Evolutionary conservation across 2,888 invertebrate species (phyloP).

Genomic region (Hermaeophaga mercurialis): DNA sequence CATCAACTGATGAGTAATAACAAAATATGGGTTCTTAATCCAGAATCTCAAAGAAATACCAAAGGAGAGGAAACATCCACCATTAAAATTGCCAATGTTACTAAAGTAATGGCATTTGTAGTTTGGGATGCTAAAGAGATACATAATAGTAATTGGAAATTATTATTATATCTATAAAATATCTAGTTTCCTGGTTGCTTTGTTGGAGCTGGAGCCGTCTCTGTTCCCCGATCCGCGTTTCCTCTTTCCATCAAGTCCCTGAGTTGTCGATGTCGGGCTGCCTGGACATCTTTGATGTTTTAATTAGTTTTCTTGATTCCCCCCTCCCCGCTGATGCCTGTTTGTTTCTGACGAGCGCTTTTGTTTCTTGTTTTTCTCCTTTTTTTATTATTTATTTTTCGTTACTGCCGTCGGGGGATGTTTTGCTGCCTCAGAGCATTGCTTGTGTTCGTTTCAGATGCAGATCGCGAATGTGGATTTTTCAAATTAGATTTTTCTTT

Average conservation of each 20-base stretch:
- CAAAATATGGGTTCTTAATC: no score
- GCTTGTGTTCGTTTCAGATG: conserved; percentile 21
- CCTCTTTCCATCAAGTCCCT: conserved; percentile 40
- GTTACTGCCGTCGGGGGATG: conserved; percentile 22
- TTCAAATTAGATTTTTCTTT: conserved; percentile 24
- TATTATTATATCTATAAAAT: no score
- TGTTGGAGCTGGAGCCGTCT: no score
- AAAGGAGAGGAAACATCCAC: no score
- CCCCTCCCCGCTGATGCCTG: conserved; percentile 25
- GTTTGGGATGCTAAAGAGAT: no score
- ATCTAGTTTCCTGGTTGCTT: no score
- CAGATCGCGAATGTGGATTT: conserved; percentile 21
- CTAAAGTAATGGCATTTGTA: no score
- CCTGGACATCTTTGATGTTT: conserved; percentile 52
- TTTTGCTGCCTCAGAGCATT: conserved; percentile 9
- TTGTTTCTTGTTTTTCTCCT: conserved; percentile 27
- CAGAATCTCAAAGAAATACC: no score
- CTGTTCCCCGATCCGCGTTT: no score
- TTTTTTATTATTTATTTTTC: conserved; percentile 17
- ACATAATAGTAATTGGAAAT: no score
- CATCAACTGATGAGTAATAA: no score
- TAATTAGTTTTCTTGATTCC: conserved; percentile 50
- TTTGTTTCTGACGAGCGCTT: conserved; percentile 34
- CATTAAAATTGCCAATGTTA: no score
- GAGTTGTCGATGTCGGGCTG: conserved; percentile 40